A percentile compares a stretch with the other conserved stretches of the same genome.
phyloP scores from a whole-genome alignment of 2,113 vertebrate species.

The Clarias batrachus region DNA sequence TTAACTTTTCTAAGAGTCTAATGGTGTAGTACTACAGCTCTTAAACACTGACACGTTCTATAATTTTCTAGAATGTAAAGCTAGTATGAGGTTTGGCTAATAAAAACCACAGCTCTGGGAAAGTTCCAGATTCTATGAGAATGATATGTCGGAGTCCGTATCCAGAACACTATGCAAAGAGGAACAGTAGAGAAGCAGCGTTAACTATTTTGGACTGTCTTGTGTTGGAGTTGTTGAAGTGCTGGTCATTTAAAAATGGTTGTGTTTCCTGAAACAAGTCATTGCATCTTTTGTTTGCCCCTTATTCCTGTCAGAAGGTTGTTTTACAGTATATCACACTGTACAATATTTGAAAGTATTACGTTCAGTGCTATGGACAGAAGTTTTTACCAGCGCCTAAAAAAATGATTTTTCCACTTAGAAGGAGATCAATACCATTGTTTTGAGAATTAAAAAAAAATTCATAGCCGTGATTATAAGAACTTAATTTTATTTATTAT shows the following conservation, averaged over 20 bases:
- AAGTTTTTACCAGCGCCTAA: too few relatives aligned
- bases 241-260: not conserved
- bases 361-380: not conserved
- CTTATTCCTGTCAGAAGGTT: not conserved
- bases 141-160: not conserved
- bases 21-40: not conserved
- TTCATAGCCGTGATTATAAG: too few relatives aligned
- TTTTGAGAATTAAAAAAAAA: too few relatives aligned
- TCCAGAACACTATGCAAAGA: not conserved
- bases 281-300: not conserved
- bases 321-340: not conserved
- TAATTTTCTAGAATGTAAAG: not conserved
- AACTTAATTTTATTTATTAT: too few relatives aligned
- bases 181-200: not conserved
- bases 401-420: too few relatives aligned
- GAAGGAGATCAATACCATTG: too few relatives aligned
- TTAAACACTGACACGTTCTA: not conserved
- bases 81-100: not conserved
- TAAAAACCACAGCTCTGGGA: not conserved
- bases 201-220: not conserved
- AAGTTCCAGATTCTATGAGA: not conserved
- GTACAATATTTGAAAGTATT: not conserved
- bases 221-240: not conserved
- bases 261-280: too few relatives aligned
- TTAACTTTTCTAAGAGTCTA: not conserved